Evolutionary conservation across 2,113 vertebrate species (phyloP).

Genomic region (Istiophorus platypterus): DNA sequence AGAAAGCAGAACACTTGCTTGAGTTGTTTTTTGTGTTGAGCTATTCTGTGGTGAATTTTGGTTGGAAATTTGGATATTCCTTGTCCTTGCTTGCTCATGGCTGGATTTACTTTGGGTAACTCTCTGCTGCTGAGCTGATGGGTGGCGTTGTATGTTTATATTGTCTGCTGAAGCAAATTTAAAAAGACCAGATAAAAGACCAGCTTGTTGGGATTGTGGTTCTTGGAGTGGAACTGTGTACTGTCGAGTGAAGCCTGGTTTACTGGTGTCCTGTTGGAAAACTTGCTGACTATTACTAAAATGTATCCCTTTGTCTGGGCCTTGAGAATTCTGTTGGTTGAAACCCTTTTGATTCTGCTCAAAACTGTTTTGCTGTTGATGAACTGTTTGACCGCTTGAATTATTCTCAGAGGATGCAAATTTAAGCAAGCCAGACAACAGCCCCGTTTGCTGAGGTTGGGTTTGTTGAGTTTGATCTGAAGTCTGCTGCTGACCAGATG

Average conservation of each 20-base stretch:
- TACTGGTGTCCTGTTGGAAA: conserved; percentile 54
- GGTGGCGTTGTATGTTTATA: conserved; percentile 51
- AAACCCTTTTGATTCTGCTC: conserved; percentile 37
- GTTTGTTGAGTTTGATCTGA: conserved; percentile 49
- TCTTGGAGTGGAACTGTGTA: conserved; percentile 68
- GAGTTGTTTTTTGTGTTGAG: conserved; percentile 53
- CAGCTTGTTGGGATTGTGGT: conserved; percentile 59
- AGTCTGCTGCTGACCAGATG: conserved; percentile 44
- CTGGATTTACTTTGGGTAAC: conserved; percentile 51
- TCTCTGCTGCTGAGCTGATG: conserved; percentile 36
- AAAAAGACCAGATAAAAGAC: conserved; percentile 82
- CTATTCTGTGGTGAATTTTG: conserved; percentile 47
- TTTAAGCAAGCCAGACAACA: conserved; percentile 82
- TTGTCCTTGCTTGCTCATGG: conserved; percentile 46
- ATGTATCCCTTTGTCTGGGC: conserved; percentile 20
- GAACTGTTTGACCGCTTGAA: conserved; percentile 62
- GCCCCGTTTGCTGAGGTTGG: conserved; percentile 65
- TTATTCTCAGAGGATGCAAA: conserved; percentile 70
- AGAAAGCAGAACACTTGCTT: conserved; percentile 65
- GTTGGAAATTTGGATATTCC: conserved; percentile 11
- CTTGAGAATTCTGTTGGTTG: conserved; percentile 40
- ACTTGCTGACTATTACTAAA: conserved; percentile 39
- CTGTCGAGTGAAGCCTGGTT: conserved; percentile 61
- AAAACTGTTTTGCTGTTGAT: conserved; percentile 35
- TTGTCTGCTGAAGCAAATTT: conserved; percentile 80